phyloP scores from a whole-genome alignment of 2,113 vertebrate species.

The Ceratotherium simum region DNA sequence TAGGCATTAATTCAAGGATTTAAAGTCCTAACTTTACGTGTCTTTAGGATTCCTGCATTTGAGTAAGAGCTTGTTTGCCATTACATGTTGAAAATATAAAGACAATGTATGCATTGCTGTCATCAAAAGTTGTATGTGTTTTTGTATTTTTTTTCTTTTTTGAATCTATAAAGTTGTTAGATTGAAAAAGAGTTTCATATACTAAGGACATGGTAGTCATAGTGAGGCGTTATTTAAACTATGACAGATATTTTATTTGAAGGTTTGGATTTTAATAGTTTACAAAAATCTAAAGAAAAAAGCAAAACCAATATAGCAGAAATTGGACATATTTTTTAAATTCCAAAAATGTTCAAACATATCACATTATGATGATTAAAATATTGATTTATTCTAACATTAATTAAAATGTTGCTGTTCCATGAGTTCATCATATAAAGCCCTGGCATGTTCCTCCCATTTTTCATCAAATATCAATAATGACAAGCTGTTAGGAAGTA shows the following conservation, averaged over 20 bases:
- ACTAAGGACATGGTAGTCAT: background rate
- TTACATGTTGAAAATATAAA: constrained; percentile 16
- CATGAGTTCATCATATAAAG: background rate
- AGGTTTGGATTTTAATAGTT: background rate
- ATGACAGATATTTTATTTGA: background rate
- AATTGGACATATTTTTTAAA: background rate
- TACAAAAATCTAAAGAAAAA: background rate
- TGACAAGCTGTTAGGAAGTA: background rate
- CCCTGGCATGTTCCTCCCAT: background rate
- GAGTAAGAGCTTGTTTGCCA: background rate
- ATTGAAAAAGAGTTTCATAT: background rate
- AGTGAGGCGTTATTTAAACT: background rate
- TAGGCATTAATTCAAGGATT: background rate
- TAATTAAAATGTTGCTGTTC: background rate
- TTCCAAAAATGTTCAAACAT: background rate
- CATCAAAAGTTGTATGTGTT: background rate
- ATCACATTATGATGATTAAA: background rate
- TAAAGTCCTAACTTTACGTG: background rate
- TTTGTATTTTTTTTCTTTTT: background rate
- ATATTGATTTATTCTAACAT: background rate
- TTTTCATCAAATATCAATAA: background rate
- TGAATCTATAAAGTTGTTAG: background rate
- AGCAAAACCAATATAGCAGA: background rate
- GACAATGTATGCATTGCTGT: background rate
- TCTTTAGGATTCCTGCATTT: background rate